Evolutionary conservation across 2,113 vertebrate species (phyloP).

Genomic region (Cyphotilapia sp.): DNA sequence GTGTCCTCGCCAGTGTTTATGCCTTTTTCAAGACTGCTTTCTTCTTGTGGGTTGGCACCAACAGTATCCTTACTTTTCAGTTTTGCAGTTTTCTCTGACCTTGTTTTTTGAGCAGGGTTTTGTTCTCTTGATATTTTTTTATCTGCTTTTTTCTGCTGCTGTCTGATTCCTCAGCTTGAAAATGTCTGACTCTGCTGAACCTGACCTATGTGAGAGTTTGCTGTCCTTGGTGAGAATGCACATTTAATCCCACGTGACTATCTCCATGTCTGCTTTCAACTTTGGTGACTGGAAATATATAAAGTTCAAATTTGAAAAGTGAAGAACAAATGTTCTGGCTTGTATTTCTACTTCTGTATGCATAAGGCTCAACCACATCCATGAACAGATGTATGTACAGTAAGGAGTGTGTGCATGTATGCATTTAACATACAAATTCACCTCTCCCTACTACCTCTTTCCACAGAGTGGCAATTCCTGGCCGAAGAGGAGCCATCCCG

Average conservation of each 20-base stretch:
- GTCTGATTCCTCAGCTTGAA: not conserved
- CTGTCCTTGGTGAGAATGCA: not conserved
- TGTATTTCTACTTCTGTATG: not conserved
- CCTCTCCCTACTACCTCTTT: not conserved
- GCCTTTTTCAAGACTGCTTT: not conserved
- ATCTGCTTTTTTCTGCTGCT: not conserved
- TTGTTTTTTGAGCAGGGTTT: not conserved
- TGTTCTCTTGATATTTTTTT: not conserved
- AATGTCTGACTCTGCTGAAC: not conserved
- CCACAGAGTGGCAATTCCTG: constrained; percentile 4
- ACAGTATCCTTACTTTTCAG: not conserved
- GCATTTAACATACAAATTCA: not conserved
- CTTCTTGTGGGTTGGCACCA: not conserved
- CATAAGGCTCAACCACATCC: not conserved
- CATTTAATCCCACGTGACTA: not conserved
- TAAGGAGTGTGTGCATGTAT: not conserved
- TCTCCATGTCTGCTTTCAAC: not conserved
- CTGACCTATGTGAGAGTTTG: not conserved
- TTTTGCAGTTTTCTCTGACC: not conserved
- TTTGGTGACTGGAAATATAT: not conserved
- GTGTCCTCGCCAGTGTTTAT: not conserved
- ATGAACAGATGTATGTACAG: not conserved
- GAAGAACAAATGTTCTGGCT: not conserved
- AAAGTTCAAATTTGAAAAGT: not conserved
- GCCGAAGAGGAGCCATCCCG: constrained; percentile 43